phyloP scores from a whole-genome alignment of 2,888 invertebrate species.

The Phrixothrix hirtus region DNA sequence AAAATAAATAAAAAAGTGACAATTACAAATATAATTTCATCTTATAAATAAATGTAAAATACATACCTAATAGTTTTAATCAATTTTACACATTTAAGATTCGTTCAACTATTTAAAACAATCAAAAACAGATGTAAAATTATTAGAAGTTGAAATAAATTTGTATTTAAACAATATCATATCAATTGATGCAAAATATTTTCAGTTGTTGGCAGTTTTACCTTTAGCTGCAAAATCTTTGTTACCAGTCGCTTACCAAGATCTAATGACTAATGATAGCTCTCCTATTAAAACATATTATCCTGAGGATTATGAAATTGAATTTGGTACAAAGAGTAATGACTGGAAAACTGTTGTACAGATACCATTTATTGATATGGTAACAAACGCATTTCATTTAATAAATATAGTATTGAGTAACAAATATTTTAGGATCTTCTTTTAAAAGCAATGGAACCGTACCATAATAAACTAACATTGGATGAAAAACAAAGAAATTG shows the following conservation, averaged over 20 bases:
- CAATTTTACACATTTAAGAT: no score
- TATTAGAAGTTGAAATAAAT: no score
- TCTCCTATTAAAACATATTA: conserved; percentile 90
- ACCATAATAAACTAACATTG: conserved; percentile 65
- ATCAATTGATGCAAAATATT: no score
- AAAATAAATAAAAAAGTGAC: no score
- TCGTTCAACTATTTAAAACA: no score
- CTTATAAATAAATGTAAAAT: no score
- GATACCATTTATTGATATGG: conserved; percentile 91
- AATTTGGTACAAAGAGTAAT: conserved; percentile 93
- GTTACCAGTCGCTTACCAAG: conserved; percentile 76
- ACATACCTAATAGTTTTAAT: no score
- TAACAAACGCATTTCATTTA: conserved; percentile 41
- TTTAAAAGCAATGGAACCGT: conserved; percentile 75
- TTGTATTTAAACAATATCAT: no score
- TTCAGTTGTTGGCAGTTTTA: conserved; percentile 79
- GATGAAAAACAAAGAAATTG: conserved; percentile 77
- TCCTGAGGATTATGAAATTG: conserved; percentile 87
- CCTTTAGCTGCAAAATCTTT: conserved; percentile 83
- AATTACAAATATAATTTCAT: no score
- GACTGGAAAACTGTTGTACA: conserved; percentile 97
- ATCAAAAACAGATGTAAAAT: no score
- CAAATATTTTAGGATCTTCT: conserved; percentile 60
- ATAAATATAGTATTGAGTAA: conserved; percentile 1
- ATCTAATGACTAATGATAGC: conserved; percentile 73